These are phyloP conservation scores for Chelon labrosus DNA, from an alignment of 2,797 vertebrate species.

Conservation along the genomic window DNA sequence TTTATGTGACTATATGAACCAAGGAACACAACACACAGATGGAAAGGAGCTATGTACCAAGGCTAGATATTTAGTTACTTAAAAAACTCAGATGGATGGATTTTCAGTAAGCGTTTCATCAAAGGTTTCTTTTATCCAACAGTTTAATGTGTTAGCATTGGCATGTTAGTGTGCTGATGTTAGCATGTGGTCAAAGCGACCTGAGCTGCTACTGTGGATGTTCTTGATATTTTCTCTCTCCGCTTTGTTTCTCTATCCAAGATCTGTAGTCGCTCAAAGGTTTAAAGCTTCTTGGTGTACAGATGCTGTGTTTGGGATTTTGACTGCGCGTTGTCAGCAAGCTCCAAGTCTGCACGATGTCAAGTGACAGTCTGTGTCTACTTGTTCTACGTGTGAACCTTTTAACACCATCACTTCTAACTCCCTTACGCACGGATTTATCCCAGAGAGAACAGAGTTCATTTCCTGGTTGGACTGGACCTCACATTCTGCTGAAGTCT, in stretches of 20 bases:
- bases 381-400: constrained; percentile 11
- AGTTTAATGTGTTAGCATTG: background rate
- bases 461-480: constrained; percentile 18
- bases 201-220: background rate
- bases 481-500: constrained; percentile 35
- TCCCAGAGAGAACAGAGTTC: background rate
- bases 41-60: too few species aligned
- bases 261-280: constrained; percentile 3
- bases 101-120: too few species aligned
- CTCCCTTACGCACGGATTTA: constrained; percentile 16
- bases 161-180: background rate
- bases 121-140: too few species aligned
- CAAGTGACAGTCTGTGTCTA: constrained; percentile 22
- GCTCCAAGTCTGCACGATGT: constrained; percentile 22
- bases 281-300: constrained; percentile 3
- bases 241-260: background rate
- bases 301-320: constrained; percentile 23
- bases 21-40: too few species aligned
- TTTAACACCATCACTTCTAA: constrained; percentile 43
- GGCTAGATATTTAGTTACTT: too few species aligned
- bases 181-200: background rate
- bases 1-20: too few species aligned
- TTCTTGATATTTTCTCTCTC: background rate
- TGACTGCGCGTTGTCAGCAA: constrained; percentile 19
- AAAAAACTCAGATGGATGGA: too few species aligned